Conservation (phyloP, 2,113 vertebrate species). For the Tenebrosternarchus preto region DNA sequence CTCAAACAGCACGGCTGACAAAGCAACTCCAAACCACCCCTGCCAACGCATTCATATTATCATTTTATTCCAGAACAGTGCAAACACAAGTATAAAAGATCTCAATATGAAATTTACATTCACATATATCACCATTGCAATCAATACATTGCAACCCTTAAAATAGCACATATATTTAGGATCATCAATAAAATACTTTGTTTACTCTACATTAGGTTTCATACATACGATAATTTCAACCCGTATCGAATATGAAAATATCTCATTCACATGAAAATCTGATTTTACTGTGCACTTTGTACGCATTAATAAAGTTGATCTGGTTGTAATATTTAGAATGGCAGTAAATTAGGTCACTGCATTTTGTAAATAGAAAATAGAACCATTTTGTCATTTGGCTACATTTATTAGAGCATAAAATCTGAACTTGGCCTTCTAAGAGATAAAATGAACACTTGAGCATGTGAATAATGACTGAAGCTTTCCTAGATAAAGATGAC, state of each 20-base stretch:
- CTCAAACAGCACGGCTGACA: slow-evolving; percentile 25
- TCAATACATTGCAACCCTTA: slow-evolving; percentile 64
- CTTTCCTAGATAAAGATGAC: slow-evolving; percentile 18
- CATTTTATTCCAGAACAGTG: slow-evolving; percentile 57
- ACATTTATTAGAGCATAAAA: slow-evolving; percentile 53
- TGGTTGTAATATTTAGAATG: slow-evolving; percentile 57
- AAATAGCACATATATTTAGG: slow-evolving; percentile 74
- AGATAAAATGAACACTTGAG: slow-evolving; percentile 47
- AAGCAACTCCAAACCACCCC: slow-evolving; percentile 12
- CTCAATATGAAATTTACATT: slow-evolving; percentile 60
- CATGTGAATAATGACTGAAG: slow-evolving; percentile 32
- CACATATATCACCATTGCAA: slow-evolving; percentile 57
- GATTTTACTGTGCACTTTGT: slow-evolving; percentile 48
- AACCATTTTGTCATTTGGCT: slow-evolving; percentile 50
- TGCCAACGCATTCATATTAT: slow-evolving; percentile 34
- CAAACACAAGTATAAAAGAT: slow-evolving; percentile 59
- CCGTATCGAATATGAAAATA: slow-evolving; percentile 85
- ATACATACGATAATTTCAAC: slow-evolving; percentile 82
- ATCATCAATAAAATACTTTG: slow-evolving; percentile 74
- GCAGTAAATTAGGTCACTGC: slow-evolving; percentile 53
- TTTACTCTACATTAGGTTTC: slow-evolving; percentile 79
- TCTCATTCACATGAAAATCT: slow-evolving; percentile 70
- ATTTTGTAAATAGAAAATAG: slow-evolving; percentile 53
- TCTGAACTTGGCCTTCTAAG: slow-evolving; percentile 44
- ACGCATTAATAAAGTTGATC: slow-evolving; percentile 67